Evolutionary conservation across 2,888 invertebrate species (phyloP).

Genomic region (Pyrochroa serraticornis): DNA sequence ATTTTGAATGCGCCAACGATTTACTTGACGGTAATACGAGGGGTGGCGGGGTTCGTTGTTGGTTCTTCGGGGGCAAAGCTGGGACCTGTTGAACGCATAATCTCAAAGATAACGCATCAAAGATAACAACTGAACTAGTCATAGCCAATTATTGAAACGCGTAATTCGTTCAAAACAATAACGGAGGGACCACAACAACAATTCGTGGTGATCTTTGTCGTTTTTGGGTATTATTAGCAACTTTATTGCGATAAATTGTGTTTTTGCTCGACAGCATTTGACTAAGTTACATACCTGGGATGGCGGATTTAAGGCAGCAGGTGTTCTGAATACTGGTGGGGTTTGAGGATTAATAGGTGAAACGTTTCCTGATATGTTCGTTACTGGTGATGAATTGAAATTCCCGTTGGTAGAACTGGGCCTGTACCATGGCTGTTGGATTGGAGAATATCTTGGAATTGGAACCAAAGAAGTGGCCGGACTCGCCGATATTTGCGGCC

Average conservation of each 20-base stretch:
- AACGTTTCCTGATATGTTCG: not conserved
- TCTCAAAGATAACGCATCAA: not conserved
- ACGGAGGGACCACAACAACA: too few species aligned
- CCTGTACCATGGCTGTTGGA: slow-evolving; percentile 6
- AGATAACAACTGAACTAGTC: not conserved
- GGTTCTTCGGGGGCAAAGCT: slow-evolving; percentile 54
- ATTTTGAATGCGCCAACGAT: slow-evolving; percentile 28
- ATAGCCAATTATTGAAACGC: too few species aligned
- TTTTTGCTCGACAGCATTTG: not conserved
- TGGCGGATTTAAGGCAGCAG: slow-evolving; percentile 1
- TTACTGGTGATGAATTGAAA: slow-evolving; percentile 1
- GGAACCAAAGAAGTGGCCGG: not conserved
- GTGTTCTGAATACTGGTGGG: not conserved
- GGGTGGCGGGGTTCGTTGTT: slow-evolving; percentile 49
- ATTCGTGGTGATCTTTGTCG: too few species aligned
- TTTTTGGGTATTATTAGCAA: too few species aligned
- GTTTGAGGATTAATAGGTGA: not conserved
- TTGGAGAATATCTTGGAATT: not conserved
- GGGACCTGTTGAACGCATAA: slow-evolving; percentile 40
- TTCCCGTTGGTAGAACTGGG: slow-evolving; percentile 6
- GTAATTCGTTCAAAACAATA: too few species aligned
- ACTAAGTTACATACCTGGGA: not conserved
- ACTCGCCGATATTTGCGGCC: slow-evolving; percentile 10
- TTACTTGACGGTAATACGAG: slow-evolving; percentile 37
- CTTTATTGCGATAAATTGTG: too few species aligned